These are phyloP conservation scores for Morone saxatilis DNA, from an alignment of 2,113 vertebrate genomes.

Conservation along the genomic window DNA sequence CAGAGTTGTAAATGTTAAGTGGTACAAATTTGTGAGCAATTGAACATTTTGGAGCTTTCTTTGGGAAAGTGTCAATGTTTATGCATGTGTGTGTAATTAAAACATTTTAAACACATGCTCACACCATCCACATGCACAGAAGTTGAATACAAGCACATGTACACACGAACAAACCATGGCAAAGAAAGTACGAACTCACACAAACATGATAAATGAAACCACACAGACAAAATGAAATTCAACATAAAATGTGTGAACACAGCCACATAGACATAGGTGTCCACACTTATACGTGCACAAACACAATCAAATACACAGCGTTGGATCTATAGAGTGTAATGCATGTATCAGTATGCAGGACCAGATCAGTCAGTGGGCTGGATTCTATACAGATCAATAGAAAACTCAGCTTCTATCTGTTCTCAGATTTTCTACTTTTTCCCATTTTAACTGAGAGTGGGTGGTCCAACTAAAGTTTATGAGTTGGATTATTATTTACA, in stretches of 20 bases:
- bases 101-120: not conserved
- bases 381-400: constrained; percentile 76
- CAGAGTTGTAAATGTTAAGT: not conserved
- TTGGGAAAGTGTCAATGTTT: not conserved
- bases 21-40: not conserved
- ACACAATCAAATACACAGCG: constrained; percentile 74
- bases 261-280: constrained; percentile 29
- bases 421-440: constrained; percentile 39
- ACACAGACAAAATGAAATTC: not conserved
- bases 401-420: constrained; percentile 56
- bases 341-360: constrained; percentile 79
- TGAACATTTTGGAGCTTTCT: not conserved
- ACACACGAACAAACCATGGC: not conserved
- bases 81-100: not conserved
- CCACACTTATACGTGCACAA: constrained; percentile 29
- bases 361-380: constrained; percentile 52
- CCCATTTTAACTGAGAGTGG: not conserved
- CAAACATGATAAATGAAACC: not conserved
- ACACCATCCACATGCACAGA: constrained; percentile 1
- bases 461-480: not conserved
- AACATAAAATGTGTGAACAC: constrained; percentile 28
- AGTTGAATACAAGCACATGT: not conserved
- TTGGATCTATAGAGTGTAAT: constrained; percentile 76
- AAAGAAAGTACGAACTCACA: not conserved
- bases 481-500: not conserved